Evolutionary conservation across 2,888 invertebrate genomes (phyloP), one percentile per base, ranked within the genome.

Genomic region (Plagodis pulveraria): DNA sequence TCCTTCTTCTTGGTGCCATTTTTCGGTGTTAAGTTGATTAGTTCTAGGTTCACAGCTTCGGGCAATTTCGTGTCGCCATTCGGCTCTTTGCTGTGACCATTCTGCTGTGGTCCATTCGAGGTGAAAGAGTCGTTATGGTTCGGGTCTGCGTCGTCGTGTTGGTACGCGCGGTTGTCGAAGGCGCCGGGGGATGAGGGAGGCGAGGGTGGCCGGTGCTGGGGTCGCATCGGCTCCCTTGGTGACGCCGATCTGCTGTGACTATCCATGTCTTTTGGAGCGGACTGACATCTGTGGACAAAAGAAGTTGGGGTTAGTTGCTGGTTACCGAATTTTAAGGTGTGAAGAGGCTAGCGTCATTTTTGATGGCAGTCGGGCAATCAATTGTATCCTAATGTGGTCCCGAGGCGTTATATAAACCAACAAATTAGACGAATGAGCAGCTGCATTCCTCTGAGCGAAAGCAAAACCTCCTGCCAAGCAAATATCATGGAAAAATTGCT

Each of bases 41-140:
- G 92, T 82, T 97, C 97, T 73, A 96, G 87, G 83, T 96, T 97
- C 63, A 96, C 96, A 40, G 96, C 96, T 92, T 96, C 96, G 34
- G 85, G 69, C 1, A 89, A 86, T 74, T 91, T 93, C 0, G 86
- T 87, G 63, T 93, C 90, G 11, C 88, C 89, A 58, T 91, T 90
- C 0, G 83, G 86, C 62, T 89, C 60, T 61, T 61, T 61, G 56
- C 60, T 86, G 77, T 90, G 89, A 7, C 90, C 89, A 66, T 91
- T 91, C 49, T 86, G 84, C 8, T 85, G 63, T 9, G 84, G 71
- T 41, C 77, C 80, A 63, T 84, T 86, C 45, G 90, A 84, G 58
- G 93, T 89, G 73, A 94, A 91, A 36, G 94, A 91, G 71, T 89
- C 89, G 74, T 92, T 91, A 76, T 91, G 91, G 76, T 92, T 91